A percentile compares a stretch with the other conserved stretches of the same genome.
These are phyloP conservation scores for Melanotaenia pygmaea DNA, from an alignment of 2,797 vertebrate species.

Conservation along the genomic window DNA sequence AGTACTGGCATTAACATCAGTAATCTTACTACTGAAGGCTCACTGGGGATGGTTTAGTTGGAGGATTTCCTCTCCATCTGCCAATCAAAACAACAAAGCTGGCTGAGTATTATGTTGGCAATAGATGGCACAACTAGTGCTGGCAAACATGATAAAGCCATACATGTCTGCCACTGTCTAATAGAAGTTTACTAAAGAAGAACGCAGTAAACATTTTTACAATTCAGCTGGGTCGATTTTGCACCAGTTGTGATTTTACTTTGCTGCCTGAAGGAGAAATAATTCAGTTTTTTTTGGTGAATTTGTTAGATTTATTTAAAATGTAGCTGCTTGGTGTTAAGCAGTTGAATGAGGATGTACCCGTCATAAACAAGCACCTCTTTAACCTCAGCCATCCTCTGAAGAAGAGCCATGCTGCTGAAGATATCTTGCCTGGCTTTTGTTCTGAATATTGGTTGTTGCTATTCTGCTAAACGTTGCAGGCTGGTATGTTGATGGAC, in stretches of 20 bases:
- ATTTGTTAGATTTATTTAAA: not conserved
- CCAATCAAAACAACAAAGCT: slow-evolving; percentile 10
- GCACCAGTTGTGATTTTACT: not conserved
- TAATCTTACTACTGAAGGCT: not conserved
- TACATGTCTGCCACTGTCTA: not conserved
- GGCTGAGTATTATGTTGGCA: slow-evolving; percentile 7
- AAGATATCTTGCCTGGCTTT: not conserved
- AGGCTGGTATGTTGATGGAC: not conserved
- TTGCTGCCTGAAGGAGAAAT: not conserved
- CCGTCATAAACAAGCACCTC: not conserved
- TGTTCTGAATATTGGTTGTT: not conserved
- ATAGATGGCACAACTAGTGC: not conserved
- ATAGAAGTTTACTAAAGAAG: not conserved
- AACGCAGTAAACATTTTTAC: not conserved
- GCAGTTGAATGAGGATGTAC: not conserved
- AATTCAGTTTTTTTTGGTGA: not conserved
- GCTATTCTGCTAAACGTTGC: not conserved
- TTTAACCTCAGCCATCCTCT: not conserved
- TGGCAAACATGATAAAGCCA: not conserved
- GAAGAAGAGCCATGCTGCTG: not conserved
- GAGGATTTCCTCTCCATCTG: slow-evolving; percentile 19
- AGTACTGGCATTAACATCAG: not conserved
- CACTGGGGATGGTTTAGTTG: not conserved
- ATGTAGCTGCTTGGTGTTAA: not conserved
- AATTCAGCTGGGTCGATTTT: not conserved